Evolutionary conservation across 2,797 vertebrate genomes (phyloP).

Genomic region (Pangasius mekongensis): DNA sequence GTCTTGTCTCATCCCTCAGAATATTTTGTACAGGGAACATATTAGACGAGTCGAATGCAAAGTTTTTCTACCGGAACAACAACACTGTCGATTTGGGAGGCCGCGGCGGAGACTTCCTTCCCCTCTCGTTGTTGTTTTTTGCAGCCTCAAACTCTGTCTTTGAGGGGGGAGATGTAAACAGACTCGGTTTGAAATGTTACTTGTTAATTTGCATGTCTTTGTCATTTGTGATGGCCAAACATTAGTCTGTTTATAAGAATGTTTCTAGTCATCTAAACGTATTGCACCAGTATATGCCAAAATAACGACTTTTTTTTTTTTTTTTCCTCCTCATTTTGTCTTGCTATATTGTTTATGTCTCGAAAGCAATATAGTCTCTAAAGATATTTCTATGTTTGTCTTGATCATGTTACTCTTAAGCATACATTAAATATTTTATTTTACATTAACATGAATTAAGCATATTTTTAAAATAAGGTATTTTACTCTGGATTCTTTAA

Average conservation of each 20-base stretch:
- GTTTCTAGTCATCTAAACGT: conserved; percentile 48
- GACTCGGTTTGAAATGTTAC: conserved; percentile 40
- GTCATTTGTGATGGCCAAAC: conserved; percentile 52
- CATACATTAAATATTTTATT: conserved; percentile 56
- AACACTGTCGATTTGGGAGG: conserved; percentile 30
- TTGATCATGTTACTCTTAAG: conserved; percentile 52
- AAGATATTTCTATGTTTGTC: conserved; percentile 49
- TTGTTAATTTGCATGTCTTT: conserved; percentile 58
- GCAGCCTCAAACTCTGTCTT: conserved; percentile 38
- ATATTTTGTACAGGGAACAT: conserved; percentile 41
- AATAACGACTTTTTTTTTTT: conserved; percentile 43
- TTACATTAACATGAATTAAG: conserved; percentile 39
- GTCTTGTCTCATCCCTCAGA: conserved; percentile 34
- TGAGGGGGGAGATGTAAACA: neutral
- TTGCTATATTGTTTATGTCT: conserved; percentile 58
- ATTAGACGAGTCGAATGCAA: conserved; percentile 37
- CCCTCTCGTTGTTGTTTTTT: conserved; percentile 21
- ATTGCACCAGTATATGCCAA: conserved; percentile 57
- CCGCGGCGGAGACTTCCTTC: neutral
- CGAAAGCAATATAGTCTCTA: conserved; percentile 59
- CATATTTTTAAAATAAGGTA: conserved; percentile 37
- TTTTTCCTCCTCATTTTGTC: conserved; percentile 28
- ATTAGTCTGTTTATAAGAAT: conserved; percentile 35
- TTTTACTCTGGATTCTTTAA: conserved; percentile 56
- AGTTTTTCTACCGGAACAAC: conserved; percentile 14